Evolutionary conservation across 1,140 invertebrate species (phyloP), one percentile per base, ranked within the genome.

Genomic region (Zaprionus nigranus): DNA sequence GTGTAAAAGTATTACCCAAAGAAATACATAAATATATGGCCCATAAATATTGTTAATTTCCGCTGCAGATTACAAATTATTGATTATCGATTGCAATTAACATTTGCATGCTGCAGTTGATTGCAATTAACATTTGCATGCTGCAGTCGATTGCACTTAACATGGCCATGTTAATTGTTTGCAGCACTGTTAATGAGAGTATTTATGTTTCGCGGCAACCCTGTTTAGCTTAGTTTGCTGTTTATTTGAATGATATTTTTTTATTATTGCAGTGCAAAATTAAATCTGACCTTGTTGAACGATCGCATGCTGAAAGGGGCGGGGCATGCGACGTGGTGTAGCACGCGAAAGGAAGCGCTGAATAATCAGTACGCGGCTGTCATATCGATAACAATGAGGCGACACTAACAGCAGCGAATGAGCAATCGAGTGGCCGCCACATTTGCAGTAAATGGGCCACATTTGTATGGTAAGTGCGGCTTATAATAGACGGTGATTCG

Each of bases 321-420:
- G 59, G 49, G 22, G 15, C 36, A 24, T 26, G 15, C n/a, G 57
- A 7, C 12, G 49, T 36, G 38, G 40, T 24, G 40, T 72, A 72
- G 28, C 84, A 90, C 72, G 78, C 81, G 85, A 88, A 88, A 88
- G 84, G 84, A 88, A 88, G 85, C 85, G 81, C 85, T 90, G 81
- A 88, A 79, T 90, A 88, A 88, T 88, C 78, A 90, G 70, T 79
- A 84, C 66, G 59, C 62, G 53, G 66, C 68, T 84, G 81, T 88
- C 83, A 81, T 81, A 87, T 88, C 85, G 81, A 87, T 87, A 73
- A 68, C 53, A 54, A 53, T 61, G 4, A 26, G 20, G 26, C 49
- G 15, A 54, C 46, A 66, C 30, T 36, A 56, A n/a, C 24, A 56
- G 9, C 64, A 57, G 12, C 40, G 58, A 26, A 38, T 38, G 56